Conservation (phyloP, 2,797 vertebrate genomes). For the Cercopithecus hamlyni region DNA sequence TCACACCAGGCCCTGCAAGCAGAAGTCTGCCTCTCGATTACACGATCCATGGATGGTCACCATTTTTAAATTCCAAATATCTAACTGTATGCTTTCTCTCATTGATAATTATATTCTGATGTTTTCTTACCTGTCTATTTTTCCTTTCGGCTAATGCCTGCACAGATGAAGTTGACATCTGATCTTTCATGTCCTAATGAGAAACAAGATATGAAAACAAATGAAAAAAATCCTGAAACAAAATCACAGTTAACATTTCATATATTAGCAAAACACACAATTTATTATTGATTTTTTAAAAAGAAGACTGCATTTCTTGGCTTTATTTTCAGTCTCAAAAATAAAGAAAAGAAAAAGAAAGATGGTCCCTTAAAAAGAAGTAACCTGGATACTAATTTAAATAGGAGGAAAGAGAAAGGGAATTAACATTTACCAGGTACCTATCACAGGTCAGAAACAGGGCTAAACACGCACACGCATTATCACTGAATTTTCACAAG, state of each 20-base stretch:
- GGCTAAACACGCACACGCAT: background rate
- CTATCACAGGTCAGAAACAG: background rate
- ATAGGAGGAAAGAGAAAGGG: background rate
- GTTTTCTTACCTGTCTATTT: slow-evolving; percentile 91
- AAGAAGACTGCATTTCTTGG: slow-evolving; percentile 7
- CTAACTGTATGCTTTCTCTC: background rate
- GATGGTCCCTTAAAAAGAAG: background rate
- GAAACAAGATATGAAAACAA: slow-evolving; percentile 38
- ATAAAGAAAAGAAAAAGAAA: background rate
- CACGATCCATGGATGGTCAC: background rate
- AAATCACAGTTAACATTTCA: background rate
- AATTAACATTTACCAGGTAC: background rate
- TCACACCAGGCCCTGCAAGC: background rate
- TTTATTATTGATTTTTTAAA: background rate
- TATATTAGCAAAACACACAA: background rate
- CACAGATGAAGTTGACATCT: slow-evolving; percentile 92
- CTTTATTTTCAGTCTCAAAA: slow-evolving; percentile 36
- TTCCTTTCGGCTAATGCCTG: slow-evolving; percentile 90
- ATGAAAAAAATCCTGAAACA: slow-evolving; percentile 19
- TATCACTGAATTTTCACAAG: background rate
- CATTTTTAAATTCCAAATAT: background rate
- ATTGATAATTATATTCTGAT: background rate
- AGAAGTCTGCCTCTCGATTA: background rate
- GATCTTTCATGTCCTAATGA: slow-evolving; percentile 96
- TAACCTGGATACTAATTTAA: background rate